A percentile compares a stretch with the other conserved stretches of the same genome.
Conservation (phyloP, 2,888 invertebrate genomes). For the Leptopilina myrica region DNA sequence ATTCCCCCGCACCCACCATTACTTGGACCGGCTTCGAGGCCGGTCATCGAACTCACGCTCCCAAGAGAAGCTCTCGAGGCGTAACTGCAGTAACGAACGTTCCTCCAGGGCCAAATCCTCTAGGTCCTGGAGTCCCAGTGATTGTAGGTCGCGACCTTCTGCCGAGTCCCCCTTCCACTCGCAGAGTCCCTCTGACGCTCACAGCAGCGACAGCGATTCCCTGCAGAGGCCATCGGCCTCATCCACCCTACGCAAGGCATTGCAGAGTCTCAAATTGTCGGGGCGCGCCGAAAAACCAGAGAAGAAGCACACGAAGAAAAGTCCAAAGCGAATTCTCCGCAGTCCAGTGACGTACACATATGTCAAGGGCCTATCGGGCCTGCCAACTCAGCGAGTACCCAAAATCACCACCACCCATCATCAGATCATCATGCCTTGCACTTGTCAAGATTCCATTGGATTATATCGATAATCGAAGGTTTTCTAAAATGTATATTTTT, state of each 20-base stretch:
- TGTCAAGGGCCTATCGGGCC: conserved; percentile 87
- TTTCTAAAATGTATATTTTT: neutral
- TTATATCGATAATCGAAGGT: conserved; percentile 61
- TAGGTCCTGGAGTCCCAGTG: conserved; percentile 68
- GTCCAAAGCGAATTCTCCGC: conserved; percentile 86
- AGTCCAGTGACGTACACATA: conserved; percentile 89
- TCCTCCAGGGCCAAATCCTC: conserved; percentile 62
- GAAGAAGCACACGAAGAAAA: conserved; percentile 75
- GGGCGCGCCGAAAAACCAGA: conserved; percentile 75
- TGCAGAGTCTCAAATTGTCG: conserved; percentile 83
- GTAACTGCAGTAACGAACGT: conserved; percentile 59
- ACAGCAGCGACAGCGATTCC: conserved; percentile 78
- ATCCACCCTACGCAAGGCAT: conserved; percentile 82
- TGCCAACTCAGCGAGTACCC: conserved; percentile 89
- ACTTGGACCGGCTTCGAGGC: conserved; percentile 61
- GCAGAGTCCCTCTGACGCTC: conserved; percentile 73
- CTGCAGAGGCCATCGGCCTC: conserved; percentile 79
- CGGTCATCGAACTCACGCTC: conserved; percentile 61
- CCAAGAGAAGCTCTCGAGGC: conserved; percentile 63
- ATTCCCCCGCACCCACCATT: conserved; percentile 59
- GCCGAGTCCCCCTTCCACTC: conserved; percentile 66
- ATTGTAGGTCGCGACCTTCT: conserved; percentile 51
- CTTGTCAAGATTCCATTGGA: conserved; percentile 63
- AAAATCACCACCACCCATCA: conserved; percentile 75
- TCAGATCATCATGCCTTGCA: conserved; percentile 57